phyloP scores from a whole-genome alignment of 2,888 invertebrate species.

The Tuta absoluta region DNA sequence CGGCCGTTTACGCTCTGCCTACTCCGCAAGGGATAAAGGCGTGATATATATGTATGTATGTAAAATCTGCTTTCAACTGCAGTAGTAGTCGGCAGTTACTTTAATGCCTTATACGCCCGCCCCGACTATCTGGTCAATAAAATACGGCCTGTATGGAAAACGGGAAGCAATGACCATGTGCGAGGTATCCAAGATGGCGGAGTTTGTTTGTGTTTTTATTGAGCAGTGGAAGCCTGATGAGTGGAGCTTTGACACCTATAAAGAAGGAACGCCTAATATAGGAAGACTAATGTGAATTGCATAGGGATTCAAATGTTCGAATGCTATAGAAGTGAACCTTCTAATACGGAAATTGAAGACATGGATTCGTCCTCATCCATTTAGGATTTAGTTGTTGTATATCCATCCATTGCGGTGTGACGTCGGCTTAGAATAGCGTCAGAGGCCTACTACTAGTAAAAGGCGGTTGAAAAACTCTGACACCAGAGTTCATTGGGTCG shows the following conservation, averaged over 20 bases:
- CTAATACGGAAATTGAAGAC: neutral
- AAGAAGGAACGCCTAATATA: neutral
- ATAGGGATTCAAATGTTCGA: neutral
- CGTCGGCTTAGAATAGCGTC: too few species aligned
- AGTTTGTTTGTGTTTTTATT: slow-evolving; percentile 16
- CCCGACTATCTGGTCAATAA: slow-evolving; percentile 38
- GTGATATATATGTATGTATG: too few species aligned
- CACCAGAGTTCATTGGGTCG: too few species aligned
- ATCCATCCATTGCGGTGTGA: too few species aligned
- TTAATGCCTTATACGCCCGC: slow-evolving; percentile 51
- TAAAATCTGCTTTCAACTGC: neutral
- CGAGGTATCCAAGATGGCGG: slow-evolving; percentile 12
- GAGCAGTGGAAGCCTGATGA: neutral
- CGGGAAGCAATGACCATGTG: slow-evolving; percentile 21
- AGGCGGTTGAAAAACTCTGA: too few species aligned
- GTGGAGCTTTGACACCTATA: slow-evolving; percentile 10
- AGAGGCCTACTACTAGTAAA: too few species aligned
- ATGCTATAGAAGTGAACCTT: neutral
- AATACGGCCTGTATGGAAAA: slow-evolving; percentile 30
- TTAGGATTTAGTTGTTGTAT: neutral
- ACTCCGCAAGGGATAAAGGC: too few species aligned
- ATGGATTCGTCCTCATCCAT: neutral
- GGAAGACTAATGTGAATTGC: slow-evolving; percentile 3
- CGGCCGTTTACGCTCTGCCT: too few species aligned
- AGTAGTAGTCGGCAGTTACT: slow-evolving; percentile 42